These are phyloP conservation scores for Telmatochromis brichardi DNA, from an alignment of 2,113 vertebrate species.

Conservation along the genomic window DNA sequence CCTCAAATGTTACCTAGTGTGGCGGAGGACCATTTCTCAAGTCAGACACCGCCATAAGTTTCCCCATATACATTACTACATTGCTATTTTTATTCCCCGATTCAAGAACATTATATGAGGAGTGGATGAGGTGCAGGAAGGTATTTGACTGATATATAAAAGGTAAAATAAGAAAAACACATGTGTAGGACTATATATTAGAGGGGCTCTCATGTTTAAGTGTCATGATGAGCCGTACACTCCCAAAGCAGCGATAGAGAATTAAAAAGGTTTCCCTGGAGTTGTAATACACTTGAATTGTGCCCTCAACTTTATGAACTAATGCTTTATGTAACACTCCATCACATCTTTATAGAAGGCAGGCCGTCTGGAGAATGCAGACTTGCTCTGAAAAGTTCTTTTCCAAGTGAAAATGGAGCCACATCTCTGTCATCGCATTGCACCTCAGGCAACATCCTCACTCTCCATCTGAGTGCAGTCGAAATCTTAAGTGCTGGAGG, in stretches of 20 bases:
- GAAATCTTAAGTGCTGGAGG: constrained; percentile 13
- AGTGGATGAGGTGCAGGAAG: not conserved
- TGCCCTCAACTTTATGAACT: not conserved
- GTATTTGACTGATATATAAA: not conserved
- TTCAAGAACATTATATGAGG: not conserved
- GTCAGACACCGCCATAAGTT: not conserved
- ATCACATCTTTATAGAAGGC: constrained; percentile 2
- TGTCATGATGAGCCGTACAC: not conserved
- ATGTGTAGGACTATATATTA: not conserved
- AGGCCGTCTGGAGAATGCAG: not conserved
- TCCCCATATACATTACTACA: not conserved
- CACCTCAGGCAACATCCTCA: constrained; percentile 14
- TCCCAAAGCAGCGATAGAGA: not conserved
- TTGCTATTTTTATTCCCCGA: not conserved
- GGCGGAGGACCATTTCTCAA: not conserved
- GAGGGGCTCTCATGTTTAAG: not conserved
- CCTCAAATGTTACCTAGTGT: not conserved
- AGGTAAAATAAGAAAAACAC: not conserved
- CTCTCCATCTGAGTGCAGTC: constrained; percentile 14
- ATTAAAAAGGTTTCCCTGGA: constrained; percentile 7
- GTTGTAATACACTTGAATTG: constrained; percentile 16
- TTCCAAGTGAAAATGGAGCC: constrained; percentile 34
- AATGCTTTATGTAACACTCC: constrained; percentile 23
- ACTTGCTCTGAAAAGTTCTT: not conserved
- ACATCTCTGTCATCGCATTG: constrained; percentile 24